phyloP scores from a whole-genome alignment of 2,797 vertebrate genomes.

The Choloepus didactylus region DNA sequence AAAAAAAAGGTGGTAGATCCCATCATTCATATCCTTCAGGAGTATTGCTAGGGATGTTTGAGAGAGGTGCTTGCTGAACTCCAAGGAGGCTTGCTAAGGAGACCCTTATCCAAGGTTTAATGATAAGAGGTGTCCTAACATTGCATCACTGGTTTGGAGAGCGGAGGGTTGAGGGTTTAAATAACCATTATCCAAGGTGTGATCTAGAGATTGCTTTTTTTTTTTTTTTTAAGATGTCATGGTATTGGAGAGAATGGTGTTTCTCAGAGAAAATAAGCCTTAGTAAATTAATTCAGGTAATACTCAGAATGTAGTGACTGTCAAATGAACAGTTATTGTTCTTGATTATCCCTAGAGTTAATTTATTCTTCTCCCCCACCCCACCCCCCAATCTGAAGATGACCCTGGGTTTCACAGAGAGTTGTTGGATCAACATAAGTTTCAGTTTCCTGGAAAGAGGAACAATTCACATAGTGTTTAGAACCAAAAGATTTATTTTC shows the following conservation, averaged over 20 bases:
- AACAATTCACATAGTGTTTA: too few species aligned
- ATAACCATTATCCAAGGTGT: not conserved
- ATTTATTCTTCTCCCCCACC: not conserved
- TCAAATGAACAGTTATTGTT: not conserved
- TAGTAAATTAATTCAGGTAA: not conserved
- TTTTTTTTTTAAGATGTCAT: not conserved
- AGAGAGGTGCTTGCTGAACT: not conserved
- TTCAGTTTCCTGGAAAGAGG: not conserved
- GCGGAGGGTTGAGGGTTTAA: not conserved
- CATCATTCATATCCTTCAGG: not conserved
- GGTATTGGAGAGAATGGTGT: not conserved
- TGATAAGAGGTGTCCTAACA: not conserved
- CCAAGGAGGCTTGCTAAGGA: not conserved
- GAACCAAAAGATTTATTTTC: not conserved
- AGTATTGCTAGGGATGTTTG: not conserved
- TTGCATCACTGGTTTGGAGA: not conserved
- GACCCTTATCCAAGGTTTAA: not conserved
- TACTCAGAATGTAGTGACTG: not conserved
- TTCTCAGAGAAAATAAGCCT: not conserved
- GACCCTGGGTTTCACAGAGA: not conserved
- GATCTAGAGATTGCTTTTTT: not conserved
- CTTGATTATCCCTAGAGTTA: not conserved
- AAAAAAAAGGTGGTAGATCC: not conserved
- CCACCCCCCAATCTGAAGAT: not conserved
- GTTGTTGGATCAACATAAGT: not conserved